Evolutionary conservation across 2,797 vertebrate species (phyloP).

Genomic region (Naso thynnoides): DNA sequence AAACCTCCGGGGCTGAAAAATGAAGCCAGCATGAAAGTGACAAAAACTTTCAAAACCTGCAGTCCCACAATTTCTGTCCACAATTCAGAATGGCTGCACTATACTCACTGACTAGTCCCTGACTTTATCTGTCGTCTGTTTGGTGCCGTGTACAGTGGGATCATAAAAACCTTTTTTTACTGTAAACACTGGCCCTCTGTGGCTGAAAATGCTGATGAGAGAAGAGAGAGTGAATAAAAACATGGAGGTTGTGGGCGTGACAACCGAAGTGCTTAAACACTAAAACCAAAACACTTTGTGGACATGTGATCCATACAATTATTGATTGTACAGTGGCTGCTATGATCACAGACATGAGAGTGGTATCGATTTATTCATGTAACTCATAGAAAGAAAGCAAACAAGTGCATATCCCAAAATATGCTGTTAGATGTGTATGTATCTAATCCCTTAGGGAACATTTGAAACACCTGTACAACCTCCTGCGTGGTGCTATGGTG

Average conservation of each 20-base stretch:
- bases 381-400: neutral
- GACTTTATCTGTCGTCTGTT: neutral
- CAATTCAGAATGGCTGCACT: too few species aligned
- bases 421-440: neutral
- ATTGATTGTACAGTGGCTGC: neutral
- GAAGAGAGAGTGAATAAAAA: neutral
- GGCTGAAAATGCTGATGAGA: neutral
- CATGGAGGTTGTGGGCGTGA: neutral
- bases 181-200: neutral
- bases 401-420: neutral
- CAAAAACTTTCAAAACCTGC: too few species aligned
- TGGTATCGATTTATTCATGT: neutral
- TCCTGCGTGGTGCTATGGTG: neutral
- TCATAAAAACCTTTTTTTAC: neutral
- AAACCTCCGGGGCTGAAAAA: too few species aligned
- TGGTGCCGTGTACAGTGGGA: neutral
- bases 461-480: neutral
- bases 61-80: too few species aligned
- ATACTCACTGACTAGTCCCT: neutral
- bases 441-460: neutral
- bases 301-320: neutral
- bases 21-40: too few species aligned
- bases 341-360: slow-evolving; percentile 1
- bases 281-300: neutral
- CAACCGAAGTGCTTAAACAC: neutral